These are phyloP conservation scores for Oreortyx pictus DNA, from an alignment of 2,797 vertebrate genomes.

Conservation along the genomic window DNA sequence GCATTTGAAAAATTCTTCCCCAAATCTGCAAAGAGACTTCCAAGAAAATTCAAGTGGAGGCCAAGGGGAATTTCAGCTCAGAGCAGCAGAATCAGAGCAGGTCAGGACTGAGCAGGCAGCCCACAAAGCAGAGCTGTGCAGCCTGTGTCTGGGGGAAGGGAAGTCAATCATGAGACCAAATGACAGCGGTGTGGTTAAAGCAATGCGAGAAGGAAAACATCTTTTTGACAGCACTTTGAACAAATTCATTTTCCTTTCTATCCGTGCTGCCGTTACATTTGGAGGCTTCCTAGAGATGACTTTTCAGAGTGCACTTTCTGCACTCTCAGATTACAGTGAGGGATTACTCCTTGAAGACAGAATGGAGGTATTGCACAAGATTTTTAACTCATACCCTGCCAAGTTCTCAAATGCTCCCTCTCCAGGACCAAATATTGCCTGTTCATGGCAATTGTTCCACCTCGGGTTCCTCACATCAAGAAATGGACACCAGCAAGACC, in stretches of 20 bases:
- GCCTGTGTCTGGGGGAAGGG: neutral
- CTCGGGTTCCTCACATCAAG: neutral
- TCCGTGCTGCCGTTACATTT: neutral
- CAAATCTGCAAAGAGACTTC: neutral
- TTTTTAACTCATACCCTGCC: neutral
- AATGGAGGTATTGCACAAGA: neutral
- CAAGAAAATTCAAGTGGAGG: neutral
- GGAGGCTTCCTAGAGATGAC: slow-evolving; percentile 1
- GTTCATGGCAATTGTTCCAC: neutral
- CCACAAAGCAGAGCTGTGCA: neutral
- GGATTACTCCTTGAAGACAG: slow-evolving; percentile 25
- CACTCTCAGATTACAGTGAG: slow-evolving; percentile 1
- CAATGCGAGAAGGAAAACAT: neutral
- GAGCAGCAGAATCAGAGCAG: neutral
- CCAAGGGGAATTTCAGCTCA: neutral
- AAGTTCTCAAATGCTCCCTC: neutral
- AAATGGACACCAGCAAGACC: neutral
- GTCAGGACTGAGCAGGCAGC: neutral
- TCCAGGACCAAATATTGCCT: neutral
- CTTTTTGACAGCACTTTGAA: neutral
- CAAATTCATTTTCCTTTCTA: neutral
- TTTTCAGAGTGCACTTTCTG: neutral
- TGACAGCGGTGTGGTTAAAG: neutral
- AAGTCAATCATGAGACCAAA: neutral
- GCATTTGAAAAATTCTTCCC: neutral